Base-by-base conservation (phyloP, 2,888 invertebrate genomes). In the Camptogramma bilineatum region DNA sequence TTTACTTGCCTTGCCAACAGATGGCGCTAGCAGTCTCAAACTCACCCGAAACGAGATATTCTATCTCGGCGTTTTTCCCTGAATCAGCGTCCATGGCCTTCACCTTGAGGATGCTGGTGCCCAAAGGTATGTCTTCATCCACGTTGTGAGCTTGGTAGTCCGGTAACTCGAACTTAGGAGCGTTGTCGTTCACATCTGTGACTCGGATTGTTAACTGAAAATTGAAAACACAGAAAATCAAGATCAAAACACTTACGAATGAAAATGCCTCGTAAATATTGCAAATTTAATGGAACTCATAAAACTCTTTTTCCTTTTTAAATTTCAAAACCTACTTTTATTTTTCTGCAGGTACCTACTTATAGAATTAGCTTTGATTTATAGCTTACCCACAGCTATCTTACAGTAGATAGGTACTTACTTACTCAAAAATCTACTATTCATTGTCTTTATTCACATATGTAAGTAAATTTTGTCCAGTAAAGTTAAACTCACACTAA, bases 101-200 rank as follows among this genome's bases (percentile, higher is more conserved):
- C 56, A 99, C 98, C 91, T 97, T 97, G 55, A 99, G 93, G 70
- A 99, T 98, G 70, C 97, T 97, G 31, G 98, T 97, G 65, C 98
- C 98, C 42, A 98, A 94, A 0, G 97, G 96, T 71, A 98, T 97
- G 82, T 99, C 98, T 91, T 99, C 99, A 79, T 98, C 98, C 0
- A 99, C 97, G 84, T 98, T 98, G 88, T 98, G 98, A 0, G 98
- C 98, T 87, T 99, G 98, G 88, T 99, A 99, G 86, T 99, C 98
- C 0, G 99, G 99, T 71, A 99, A 91, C 89, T 99, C 98, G 82
- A 98, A 99, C 87, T 98, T 97, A 0, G 99, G 99, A 8, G 98
- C 97, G 88, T 99, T 99, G 91, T 99, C 99, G 85, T 99, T 99
- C 48, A 98, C 97, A 87, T 99, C 99, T 5, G 97, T 97, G 50